Percentiles rank a stretch among this genome's conserved stretches.
These are phyloP conservation scores for Myotis vivesi DNA, from an alignment of 2,797 vertebrate genomes.

Conservation along the genomic window DNA sequence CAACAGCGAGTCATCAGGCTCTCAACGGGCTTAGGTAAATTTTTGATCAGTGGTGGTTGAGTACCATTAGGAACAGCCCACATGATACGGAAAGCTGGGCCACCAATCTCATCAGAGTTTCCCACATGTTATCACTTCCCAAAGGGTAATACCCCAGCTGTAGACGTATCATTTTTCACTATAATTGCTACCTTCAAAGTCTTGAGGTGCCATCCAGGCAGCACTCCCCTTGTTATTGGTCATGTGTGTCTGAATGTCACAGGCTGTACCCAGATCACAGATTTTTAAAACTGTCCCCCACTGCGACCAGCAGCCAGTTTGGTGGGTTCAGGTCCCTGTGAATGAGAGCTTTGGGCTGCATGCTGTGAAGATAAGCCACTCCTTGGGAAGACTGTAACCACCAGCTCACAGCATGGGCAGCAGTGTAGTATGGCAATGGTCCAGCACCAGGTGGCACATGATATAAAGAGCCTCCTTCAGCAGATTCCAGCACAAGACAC, in stretches of 20 bases:
- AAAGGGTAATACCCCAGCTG: slow-evolving; percentile 98
- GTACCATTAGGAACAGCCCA: slow-evolving; percentile 98
- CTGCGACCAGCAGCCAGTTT: slow-evolving; percentile 95
- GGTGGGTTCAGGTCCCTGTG: slow-evolving; percentile 99
- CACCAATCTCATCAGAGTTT: slow-evolving; percentile 97
- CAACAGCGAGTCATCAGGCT: slow-evolving; percentile 99
- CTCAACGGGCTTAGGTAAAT: slow-evolving; percentile 97
- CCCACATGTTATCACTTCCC: slow-evolving; percentile 96
- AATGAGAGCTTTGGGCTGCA: slow-evolving; percentile 99
- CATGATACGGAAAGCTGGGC: slow-evolving; percentile 97
- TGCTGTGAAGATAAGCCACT: slow-evolving; percentile 98
- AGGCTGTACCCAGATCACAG: slow-evolving; percentile 99
- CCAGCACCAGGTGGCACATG: slow-evolving; percentile 98
- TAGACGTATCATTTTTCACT: slow-evolving; percentile 98
- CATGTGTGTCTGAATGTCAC: slow-evolving; percentile 99
- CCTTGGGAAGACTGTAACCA: slow-evolving; percentile 98
- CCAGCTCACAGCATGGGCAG: slow-evolving; percentile 99
- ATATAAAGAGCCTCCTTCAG: slow-evolving; percentile 97
- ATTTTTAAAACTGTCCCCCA: slow-evolving; percentile 97
- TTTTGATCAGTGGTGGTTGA: slow-evolving; percentile 96
- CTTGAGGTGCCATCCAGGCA: slow-evolving; percentile 99
- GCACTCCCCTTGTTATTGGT: slow-evolving; percentile 99
- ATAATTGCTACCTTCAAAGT: slow-evolving; percentile 98
- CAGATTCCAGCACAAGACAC: slow-evolving; percentile 99
- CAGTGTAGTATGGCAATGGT: slow-evolving; percentile 96